These are phyloP conservation scores for Amphiprion clarkii DNA, from an alignment of 2,797 vertebrate species.

Conservation along the genomic window DNA sequence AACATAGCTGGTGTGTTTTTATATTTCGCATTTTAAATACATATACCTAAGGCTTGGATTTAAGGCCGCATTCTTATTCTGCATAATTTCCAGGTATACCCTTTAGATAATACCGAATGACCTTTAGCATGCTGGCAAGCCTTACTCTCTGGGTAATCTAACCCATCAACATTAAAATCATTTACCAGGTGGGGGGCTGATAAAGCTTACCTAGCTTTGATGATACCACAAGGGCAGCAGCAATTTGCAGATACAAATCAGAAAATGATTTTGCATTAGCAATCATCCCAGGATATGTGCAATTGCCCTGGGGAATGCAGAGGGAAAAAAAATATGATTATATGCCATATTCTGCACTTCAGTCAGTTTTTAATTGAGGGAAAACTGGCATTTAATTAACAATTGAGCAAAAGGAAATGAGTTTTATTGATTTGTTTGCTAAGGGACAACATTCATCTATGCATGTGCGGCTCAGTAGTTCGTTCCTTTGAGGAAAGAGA, in stretches of 20 bases:
- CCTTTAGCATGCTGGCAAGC: constrained; percentile 67
- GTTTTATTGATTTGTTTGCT: constrained; percentile 86
- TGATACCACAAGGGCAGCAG: constrained; percentile 67
- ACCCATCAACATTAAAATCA: constrained; percentile 75
- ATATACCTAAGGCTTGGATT: constrained; percentile 45
- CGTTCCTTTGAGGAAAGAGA: constrained; percentile 51
- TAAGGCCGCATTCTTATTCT: constrained; percentile 43
- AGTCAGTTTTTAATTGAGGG: constrained; percentile 80
- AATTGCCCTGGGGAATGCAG: constrained; percentile 44
- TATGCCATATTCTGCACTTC: constrained; percentile 73
- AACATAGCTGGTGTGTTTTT: constrained; percentile 24
- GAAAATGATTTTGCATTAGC: constrained; percentile 74
- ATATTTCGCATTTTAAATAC: constrained; percentile 43
- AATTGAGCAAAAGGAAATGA: constrained; percentile 84
- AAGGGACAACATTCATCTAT: constrained; percentile 69
- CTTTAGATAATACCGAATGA: constrained; percentile 70
- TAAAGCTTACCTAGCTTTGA: constrained; percentile 73
- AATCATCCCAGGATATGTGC: constrained; percentile 64
- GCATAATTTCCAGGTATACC: constrained; percentile 67
- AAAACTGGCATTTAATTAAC: constrained; percentile 85
- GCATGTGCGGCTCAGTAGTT: constrained; percentile 54
- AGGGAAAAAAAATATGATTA: constrained; percentile 71
- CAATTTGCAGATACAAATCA: constrained; percentile 79
- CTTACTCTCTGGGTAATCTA: constrained; percentile 65
- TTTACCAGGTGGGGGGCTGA: constrained; percentile 69